These are phyloP conservation scores for Brachyhypopomus gauderio DNA, from an alignment of 2,113 vertebrate species.

Conservation along the genomic window DNA sequence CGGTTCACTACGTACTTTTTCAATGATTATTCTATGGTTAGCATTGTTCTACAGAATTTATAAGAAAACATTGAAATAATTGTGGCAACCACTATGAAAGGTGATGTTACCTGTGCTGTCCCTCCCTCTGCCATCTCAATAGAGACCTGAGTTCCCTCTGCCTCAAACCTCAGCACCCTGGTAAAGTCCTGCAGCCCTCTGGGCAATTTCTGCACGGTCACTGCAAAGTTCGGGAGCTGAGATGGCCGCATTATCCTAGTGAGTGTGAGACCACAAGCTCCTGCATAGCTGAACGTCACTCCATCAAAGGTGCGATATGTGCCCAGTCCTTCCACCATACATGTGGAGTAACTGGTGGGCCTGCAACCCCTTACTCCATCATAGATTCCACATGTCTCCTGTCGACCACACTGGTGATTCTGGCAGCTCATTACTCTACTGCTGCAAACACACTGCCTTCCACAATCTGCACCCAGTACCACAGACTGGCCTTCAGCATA, in stretches of 20 bases:
- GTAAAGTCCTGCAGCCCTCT: conserved; percentile 49
- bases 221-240: conserved; percentile 42
- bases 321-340: conserved; percentile 57
- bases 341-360: conserved; percentile 54
- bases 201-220: conserved; percentile 62
- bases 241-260: conserved; percentile 54
- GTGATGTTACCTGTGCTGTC: conserved; percentile 53
- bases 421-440: conserved; percentile 59
- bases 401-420: conserved; percentile 45
- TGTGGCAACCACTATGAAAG: not conserved
- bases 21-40: no score
- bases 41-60: no score
- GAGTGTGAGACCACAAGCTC: conserved; percentile 62
- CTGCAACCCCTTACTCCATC: conserved; percentile 60
- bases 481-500: conserved; percentile 61
- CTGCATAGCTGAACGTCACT: conserved; percentile 62
- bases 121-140: conserved; percentile 46
- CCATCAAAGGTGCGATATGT: conserved; percentile 68
- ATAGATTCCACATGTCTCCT: conserved; percentile 51
- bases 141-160: conserved; percentile 51
- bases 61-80: not conserved
- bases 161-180: conserved; percentile 50
- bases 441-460: conserved; percentile 60
- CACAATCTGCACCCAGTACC: conserved; percentile 59
- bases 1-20: no score